Base-by-base conservation (phyloP, 1,140 invertebrate species). In the Prorops nasuta region DNA sequence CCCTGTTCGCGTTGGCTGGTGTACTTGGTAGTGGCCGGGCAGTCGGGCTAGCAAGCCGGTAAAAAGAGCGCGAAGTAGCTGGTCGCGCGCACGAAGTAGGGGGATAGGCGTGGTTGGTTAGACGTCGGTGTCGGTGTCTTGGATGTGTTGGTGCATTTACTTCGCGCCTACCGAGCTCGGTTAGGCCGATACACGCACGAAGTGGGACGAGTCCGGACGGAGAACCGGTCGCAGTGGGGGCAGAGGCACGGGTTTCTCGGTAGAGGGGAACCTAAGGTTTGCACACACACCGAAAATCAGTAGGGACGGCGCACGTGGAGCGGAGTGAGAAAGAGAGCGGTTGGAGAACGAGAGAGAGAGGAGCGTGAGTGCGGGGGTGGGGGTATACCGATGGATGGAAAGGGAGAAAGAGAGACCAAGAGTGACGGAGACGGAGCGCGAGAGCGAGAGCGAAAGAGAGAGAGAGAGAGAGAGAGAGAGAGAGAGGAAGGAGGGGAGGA, bases 91-190 rank as follows among this genome's bases (percentile, higher is more conserved):
- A 52, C 38, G 16, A 36, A 34, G 60, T 61, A 63, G 65, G 63
- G 58, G 54, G 63, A 60, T 69, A 62, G 70, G 70, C 70, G 70
- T 71, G 70, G 66, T 63, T 50, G 52, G 18, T 24, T 32, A 39
- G 41, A 12, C 54, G 44, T 62, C 55, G 52, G 53, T 56, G 46
- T 46, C 49, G 49, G 53, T 34, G 49, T 44, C 44, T 54, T 45
- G 54, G 64, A 49, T 46, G 63, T 62, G 55, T 66, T 58, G 54
- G 61, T 66, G 64, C 63, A 63, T 59, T 60, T 59, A 71, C 65
- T 61, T 69, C 60, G 65, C 60, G 65, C 63, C 63, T 68, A 59
- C 57, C 43, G 51, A 47, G 40, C 58, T 47, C 56, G 50, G 58
- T 63, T 50, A 43, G 53, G 50, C 41, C 42, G 35, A 42, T 34